Evolutionary conservation across 2,888 invertebrate genomes (phyloP), one percentile per base, ranked within the genome.

Genomic region (Eristalis intricaria): DNA sequence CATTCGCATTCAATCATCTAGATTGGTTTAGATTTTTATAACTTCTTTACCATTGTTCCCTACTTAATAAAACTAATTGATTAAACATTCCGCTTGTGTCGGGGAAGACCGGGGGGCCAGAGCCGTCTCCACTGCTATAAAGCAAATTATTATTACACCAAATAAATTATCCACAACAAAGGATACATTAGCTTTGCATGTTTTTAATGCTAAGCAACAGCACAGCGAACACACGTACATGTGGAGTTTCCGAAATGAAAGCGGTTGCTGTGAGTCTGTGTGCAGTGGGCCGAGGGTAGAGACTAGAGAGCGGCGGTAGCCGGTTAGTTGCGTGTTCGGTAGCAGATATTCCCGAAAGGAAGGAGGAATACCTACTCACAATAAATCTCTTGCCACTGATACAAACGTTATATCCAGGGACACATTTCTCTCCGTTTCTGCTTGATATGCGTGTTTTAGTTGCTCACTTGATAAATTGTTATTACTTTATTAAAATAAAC

Each of bases 31-130:
- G 81, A 66, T 76, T 82, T 63, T 56, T 56, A 81, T 74, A 84
- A 76, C 66, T 58, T 70, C 58, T 63, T 73, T 56, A 29, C 38
- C 73, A 85, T 77, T 76, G 71, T 81, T 81, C 64, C 19, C 77
- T 26, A 64, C 68, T 77, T 60, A 76, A 85, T 85, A 85, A 85
- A 85, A 85, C 82, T 85, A 85, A 85, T 85, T 85, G 85, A 85
- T 85, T 85, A 77, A 81, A 85, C 82, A 85, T 85, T 73, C 73
- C 26, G 68, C 60, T 23, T 5, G 65, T 1, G 65, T 1, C 26
- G n/a, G 50, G 19, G 19, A 2, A 4, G 43, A n/a, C n/a, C 4
- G 50, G 19, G 19, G 61, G 29, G 61, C 56, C 56, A 40, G 19
- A 19, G 71, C 58, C 61, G 38, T 22, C 23, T 75, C 40, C 43